Percentiles rank a stretch among this genome's conserved stretches.
Evolutionary conservation across 2,113 vertebrate species (phyloP).

Genomic region (Dasyprocta punctata): DNA sequence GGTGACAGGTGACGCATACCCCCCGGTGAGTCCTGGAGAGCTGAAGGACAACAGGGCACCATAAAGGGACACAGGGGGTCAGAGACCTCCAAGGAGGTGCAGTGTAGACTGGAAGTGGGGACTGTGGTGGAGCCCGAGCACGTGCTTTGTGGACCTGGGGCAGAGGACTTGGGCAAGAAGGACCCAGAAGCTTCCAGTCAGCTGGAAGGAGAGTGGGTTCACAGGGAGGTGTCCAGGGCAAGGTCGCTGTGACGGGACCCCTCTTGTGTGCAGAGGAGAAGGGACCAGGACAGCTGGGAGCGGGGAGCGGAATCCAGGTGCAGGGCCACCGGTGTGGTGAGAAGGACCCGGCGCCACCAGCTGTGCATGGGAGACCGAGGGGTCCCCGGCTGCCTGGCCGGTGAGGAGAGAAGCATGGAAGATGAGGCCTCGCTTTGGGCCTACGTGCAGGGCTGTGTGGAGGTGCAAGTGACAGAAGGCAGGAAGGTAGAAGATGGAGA

Average conservation of each 20-base stretch:
- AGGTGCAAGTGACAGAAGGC: not conserved
- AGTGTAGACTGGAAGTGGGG: not conserved
- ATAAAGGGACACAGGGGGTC: not conserved
- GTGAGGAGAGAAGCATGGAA: no score
- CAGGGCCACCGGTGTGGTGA: not conserved
- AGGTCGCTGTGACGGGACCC: not conserved
- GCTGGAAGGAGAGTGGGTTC: not conserved
- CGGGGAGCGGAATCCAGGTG: not conserved
- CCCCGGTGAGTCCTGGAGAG: not conserved
- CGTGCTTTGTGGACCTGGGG: not conserved
- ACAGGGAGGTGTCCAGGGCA: no score
- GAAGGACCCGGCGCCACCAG: not conserved
- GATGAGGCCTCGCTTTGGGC: not conserved
- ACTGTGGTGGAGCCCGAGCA: rapidly evolving
- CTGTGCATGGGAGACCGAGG: not conserved
- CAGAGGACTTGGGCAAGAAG: not conserved
- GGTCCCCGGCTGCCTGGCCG: not conserved
- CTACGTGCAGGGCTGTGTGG: not conserved
- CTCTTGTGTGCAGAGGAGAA: not conserved
- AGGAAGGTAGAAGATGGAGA: no score
- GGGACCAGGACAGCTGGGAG: not conserved
- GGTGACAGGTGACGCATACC: no score
- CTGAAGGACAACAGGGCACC: not conserved
- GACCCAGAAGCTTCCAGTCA: not conserved
- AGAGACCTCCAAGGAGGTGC: not conserved